Conservation (phyloP, 2,113 vertebrate species). For the Monarcha castaneiventris region DNA sequence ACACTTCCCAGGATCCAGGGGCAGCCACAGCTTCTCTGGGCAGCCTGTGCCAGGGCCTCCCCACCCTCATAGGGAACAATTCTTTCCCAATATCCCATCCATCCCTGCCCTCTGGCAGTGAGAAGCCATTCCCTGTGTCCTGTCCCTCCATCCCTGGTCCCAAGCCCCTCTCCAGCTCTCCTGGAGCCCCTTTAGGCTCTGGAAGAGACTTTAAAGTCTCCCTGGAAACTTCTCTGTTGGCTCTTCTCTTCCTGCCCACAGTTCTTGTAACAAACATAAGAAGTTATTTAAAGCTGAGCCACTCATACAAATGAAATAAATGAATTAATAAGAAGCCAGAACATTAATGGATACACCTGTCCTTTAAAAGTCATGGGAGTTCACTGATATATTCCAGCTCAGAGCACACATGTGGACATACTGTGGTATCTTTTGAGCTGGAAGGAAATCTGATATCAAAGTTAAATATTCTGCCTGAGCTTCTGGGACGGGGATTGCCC, state of each 20-base stretch:
- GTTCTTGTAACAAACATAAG: not conserved
- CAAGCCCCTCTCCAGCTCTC: not conserved
- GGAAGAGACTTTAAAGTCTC: not conserved
- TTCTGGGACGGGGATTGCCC: not conserved
- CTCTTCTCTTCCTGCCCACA: not conserved
- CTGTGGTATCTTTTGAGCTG: not conserved
- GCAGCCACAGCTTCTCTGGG: not conserved
- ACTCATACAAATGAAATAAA: fast-evolving
- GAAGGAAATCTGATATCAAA: not conserved
- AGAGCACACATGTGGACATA: not conserved
- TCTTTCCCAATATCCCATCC: not conserved
- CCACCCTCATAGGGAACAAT: fast-evolving
- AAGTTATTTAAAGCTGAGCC: not conserved
- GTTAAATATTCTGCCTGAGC: not conserved
- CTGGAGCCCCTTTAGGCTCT: not conserved
- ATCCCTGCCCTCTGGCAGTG: not conserved
- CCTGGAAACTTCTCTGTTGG: not conserved
- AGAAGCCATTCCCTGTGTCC: not conserved
- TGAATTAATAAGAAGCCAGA: not conserved
- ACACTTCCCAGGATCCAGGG: not conserved
- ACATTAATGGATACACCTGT: not conserved
- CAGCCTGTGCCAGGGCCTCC: not conserved
- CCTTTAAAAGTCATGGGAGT: not conserved
- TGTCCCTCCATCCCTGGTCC: not conserved
- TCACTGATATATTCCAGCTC: not conserved